phyloP scores from a whole-genome alignment of 2,888 invertebrate genomes.

The Acleris laterana region DNA sequence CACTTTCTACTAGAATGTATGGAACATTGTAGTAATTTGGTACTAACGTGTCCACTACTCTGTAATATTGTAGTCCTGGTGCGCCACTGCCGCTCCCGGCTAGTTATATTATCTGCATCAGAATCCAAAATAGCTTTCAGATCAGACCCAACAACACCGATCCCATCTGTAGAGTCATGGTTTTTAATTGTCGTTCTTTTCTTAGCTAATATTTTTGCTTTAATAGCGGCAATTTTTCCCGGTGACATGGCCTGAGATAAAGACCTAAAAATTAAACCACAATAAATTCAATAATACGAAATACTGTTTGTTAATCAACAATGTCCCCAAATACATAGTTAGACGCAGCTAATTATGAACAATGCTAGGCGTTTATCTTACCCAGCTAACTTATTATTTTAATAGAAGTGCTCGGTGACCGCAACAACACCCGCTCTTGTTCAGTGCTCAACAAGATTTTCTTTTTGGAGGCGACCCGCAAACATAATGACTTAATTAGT shows the following conservation, averaged over 20 bases:
- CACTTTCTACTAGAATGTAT: no score
- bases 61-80: constrained; percentile 97
- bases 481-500: no score
- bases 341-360: no score
- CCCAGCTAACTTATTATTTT: no score
- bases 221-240: constrained; percentile 98
- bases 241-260: constrained; percentile 98
- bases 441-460: no score
- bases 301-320: no score
- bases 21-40: not conserved
- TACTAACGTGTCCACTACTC: constrained; percentile 93
- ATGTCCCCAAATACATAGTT: no score
- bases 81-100: constrained; percentile 97
- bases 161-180: constrained; percentile 92
- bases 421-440: no score
- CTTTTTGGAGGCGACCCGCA: no score
- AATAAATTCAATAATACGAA: no score
- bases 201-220: constrained; percentile 97
- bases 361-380: no score
- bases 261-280: constrained; percentile 83
- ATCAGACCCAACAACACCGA: constrained; percentile 92
- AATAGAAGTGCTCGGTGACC: no score
- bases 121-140: constrained; percentile 95
- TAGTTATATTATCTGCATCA: constrained; percentile 98
- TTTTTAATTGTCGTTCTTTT: constrained; percentile 98